Evolutionary conservation across 2,113 vertebrate genomes (phyloP).

Genomic region (Corydoras sp.): DNA sequence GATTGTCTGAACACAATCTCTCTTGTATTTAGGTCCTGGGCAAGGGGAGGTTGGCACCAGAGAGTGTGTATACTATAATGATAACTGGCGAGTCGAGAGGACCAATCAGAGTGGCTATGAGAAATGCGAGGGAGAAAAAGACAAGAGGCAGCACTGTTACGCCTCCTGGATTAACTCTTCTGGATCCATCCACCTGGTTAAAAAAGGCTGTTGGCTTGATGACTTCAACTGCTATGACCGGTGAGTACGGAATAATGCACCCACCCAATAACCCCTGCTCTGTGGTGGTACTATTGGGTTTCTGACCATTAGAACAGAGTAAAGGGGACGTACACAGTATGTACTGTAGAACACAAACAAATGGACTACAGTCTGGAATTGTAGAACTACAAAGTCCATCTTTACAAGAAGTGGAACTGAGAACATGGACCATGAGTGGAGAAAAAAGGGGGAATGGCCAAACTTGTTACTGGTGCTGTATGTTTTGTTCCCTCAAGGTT

Average conservation of each 20-base stretch:
- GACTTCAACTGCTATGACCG: conserved; percentile 99
- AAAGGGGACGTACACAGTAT: too few species aligned
- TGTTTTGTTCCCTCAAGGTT: too few species aligned
- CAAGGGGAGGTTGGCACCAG: conserved; percentile 84
- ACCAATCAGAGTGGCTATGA: conserved; percentile 94
- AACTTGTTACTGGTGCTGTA: too few species aligned
- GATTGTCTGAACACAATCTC: neutral
- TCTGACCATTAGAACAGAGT: too few species aligned
- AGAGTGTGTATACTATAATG: conserved; percentile 94
- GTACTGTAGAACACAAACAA: too few species aligned
- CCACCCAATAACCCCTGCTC: too few species aligned
- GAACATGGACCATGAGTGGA: too few species aligned
- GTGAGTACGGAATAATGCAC: conserved; percentile 49
- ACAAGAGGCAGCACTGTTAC: conserved; percentile 94
- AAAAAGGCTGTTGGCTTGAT: conserved; percentile 97
- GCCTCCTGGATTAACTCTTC: conserved; percentile 97
- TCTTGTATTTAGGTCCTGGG: conserved; percentile 70
- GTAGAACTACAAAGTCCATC: too few species aligned
- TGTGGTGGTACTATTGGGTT: too few species aligned
- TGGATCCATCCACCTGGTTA: conserved; percentile 90
- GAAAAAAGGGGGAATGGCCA: too few species aligned
- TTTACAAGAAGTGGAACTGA: too few species aligned
- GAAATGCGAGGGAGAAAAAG: conserved; percentile 90
- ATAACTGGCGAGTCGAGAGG: conserved; percentile 91
- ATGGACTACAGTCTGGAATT: too few species aligned